These are phyloP conservation scores for Lochmaea capreae DNA, from an alignment of 2,888 invertebrate genomes.

Conservation along the genomic window DNA sequence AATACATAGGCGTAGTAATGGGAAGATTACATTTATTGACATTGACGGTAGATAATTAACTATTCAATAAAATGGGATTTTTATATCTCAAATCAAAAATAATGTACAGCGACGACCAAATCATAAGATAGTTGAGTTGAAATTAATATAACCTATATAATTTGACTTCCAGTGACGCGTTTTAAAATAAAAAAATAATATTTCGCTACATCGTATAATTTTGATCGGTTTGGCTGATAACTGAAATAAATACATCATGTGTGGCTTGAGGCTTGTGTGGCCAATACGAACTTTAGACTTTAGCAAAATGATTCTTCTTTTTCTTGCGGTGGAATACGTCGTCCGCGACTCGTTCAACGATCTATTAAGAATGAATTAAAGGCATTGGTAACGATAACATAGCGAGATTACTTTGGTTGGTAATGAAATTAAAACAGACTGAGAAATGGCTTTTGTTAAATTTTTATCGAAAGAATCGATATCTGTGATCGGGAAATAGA, in stretches of 20 bases:
- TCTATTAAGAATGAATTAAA: slow-evolving; percentile 2
- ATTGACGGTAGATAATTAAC: no score
- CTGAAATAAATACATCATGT: neutral
- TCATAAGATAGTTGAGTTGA: no score
- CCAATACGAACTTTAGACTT: neutral
- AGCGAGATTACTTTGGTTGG: neutral
- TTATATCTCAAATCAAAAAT: no score
- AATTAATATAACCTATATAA: no score
- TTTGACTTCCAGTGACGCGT: no score
- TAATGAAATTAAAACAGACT: neutral
- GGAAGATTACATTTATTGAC: no score
- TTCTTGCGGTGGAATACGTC: neutral
- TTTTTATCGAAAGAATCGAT: neutral
- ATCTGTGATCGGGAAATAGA: neutral
- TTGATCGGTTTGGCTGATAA: neutral
- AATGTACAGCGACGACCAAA: no score
- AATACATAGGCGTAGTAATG: no score
- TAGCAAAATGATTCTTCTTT: no score
- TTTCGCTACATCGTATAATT: neutral
- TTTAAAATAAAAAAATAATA: no score
- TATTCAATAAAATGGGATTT: no score
- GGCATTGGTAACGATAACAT: neutral
- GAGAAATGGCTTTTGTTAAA: neutral
- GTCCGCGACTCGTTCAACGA: neutral
- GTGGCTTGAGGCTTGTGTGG: neutral